Conservation (phyloP, 2,888 invertebrate genomes). For the Cactoblastis cactorum region DNA sequence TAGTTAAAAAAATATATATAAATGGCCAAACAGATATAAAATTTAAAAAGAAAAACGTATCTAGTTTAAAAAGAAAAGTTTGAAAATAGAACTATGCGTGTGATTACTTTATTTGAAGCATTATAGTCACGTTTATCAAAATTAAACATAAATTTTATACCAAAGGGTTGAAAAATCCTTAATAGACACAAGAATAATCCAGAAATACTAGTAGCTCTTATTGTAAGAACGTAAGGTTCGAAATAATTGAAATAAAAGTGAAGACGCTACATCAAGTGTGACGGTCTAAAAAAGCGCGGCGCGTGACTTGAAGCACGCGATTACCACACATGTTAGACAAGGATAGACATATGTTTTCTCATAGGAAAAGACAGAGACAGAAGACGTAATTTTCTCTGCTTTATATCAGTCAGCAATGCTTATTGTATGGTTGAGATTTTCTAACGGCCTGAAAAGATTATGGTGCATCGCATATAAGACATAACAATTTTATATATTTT, state of each 20-base stretch:
- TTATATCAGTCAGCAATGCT: not conserved
- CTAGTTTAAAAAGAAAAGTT: not conserved
- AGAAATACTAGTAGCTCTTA: not conserved
- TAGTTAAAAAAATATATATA: not conserved
- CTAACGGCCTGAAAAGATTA: not conserved
- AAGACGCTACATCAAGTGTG: slow-evolving; percentile 27
- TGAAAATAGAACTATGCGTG: not conserved
- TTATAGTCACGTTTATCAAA: not conserved
- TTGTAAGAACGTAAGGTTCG: slow-evolving; percentile 9
- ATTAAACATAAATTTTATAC: not conserved
- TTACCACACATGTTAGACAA: slow-evolving; percentile 11
- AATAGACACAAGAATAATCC: not conserved
- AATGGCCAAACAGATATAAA: not conserved
- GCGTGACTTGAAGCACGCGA: slow-evolving; percentile 29
- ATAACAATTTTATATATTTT: too few relatives aligned
- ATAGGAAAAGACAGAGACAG: not conserved
- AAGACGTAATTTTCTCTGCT: not conserved
- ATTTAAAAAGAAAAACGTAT: not conserved
- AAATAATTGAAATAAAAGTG: slow-evolving; percentile 8
- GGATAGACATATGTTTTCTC: not conserved
- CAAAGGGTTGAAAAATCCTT: not conserved
- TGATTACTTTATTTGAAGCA: not conserved
- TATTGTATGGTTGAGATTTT: slow-evolving; percentile 6
- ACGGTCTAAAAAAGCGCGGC: slow-evolving; percentile 39
- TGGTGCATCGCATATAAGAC: not conserved